Evolutionary conservation across 2,888 invertebrate species (phyloP).

Genomic region (Polydrusus tereticollis): DNA sequence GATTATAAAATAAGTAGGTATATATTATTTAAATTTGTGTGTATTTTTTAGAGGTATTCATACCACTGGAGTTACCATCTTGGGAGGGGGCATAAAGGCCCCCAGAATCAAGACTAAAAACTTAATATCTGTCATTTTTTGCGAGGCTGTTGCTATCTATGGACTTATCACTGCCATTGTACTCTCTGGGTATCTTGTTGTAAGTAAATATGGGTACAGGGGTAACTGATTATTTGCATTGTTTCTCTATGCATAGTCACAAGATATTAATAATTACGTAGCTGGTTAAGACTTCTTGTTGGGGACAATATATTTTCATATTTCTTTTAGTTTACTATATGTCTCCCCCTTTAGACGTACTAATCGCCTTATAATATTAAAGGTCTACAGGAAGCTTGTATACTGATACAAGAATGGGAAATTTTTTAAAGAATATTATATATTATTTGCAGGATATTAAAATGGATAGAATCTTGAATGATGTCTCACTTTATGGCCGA

Average conservation of each 20-base stretch:
- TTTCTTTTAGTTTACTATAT: too few species aligned
- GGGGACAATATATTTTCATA: too few species aligned
- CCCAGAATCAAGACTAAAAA: slow-evolving; percentile 99
- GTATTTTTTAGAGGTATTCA: slow-evolving; percentile 84
- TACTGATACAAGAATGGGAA: too few species aligned
- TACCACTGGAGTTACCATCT: slow-evolving; percentile 94
- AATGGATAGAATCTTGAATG: not conserved
- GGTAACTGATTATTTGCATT: not conserved
- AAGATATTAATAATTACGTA: not conserved
- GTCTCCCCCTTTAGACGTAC: too few species aligned
- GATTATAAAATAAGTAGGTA: too few species aligned
- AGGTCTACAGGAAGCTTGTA: too few species aligned
- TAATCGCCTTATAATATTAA: too few species aligned
- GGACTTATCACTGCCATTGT: slow-evolving; percentile 99
- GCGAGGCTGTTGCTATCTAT: slow-evolving; percentile 99
- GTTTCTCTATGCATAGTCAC: not conserved
- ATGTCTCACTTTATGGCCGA: slow-evolving; percentile 60
- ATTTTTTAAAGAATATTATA: not conserved
- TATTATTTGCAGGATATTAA: slow-evolving; percentile 22
- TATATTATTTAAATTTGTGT: not conserved
- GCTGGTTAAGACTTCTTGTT: too few species aligned
- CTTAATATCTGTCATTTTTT: slow-evolving; percentile 99
- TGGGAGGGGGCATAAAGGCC: slow-evolving; percentile 98
- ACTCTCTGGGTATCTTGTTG: slow-evolving; percentile 84
- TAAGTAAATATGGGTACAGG: too few species aligned